phyloP scores from a whole-genome alignment of 2,797 vertebrate species.

The Coreius guichenoti region DNA sequence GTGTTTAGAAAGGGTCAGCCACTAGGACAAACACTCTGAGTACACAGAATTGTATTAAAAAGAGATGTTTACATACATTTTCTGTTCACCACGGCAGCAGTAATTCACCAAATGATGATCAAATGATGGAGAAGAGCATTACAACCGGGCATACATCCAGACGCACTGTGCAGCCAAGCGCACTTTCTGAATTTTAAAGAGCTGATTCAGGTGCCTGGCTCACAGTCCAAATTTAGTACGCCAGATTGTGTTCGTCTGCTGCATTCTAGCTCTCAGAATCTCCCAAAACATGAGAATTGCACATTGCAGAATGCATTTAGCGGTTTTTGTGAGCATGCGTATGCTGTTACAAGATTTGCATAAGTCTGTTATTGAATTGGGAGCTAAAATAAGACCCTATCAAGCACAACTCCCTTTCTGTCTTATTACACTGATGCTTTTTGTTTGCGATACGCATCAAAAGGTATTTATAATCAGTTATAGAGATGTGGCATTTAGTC shows the following conservation, averaged over 20 bases:
- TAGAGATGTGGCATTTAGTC: not conserved
- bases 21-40: not conserved
- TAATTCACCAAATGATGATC: constrained; percentile 25
- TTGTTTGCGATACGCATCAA: constrained; percentile 16
- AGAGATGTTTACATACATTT: constrained; percentile 6
- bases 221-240: not conserved
- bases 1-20: constrained; percentile 18
- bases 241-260: constrained; percentile 9
- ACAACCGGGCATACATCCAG: not conserved
- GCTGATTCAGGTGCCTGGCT: constrained; percentile 14
- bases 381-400: constrained; percentile 14
- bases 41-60: not conserved
- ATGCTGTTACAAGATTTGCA: not conserved
- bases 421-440: constrained; percentile 1
- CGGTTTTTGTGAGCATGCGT: not conserved
- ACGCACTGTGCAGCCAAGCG: not conserved
- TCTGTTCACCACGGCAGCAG: constrained; percentile 1
- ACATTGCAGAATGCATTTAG: not conserved
- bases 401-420: not conserved
- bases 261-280: not conserved
- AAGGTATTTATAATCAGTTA: constrained; percentile 25
- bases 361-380: constrained; percentile 10
- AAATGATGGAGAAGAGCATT: constrained; percentile 24
- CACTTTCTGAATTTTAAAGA: constrained; percentile 27
- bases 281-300: not conserved